These are phyloP conservation scores for Phortica okadai DNA, from an alignment of 2,888 invertebrate genomes.

Conservation along the genomic window DNA sequence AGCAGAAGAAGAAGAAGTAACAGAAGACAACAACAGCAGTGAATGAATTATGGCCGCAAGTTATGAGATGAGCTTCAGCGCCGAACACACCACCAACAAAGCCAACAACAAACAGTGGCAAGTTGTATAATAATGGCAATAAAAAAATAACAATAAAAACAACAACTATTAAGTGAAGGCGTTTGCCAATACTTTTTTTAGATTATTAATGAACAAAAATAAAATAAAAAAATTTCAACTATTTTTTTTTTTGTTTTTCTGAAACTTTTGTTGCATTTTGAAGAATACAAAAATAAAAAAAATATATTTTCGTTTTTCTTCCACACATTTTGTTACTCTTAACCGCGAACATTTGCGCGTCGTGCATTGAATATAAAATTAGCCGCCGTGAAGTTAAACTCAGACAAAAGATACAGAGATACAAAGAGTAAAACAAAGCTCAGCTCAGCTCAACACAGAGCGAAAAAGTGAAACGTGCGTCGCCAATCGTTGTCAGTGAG, in stretches of 20 bases:
- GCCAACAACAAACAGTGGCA: neutral
- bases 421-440: neutral
- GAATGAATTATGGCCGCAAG: conserved; percentile 28
- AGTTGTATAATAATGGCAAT: neutral
- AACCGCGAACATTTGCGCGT: conserved; percentile 1
- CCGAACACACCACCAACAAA: neutral
- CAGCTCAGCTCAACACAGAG: no score
- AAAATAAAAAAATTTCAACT: conserved; percentile 15
- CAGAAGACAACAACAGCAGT: neutral
- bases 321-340: conserved; percentile 31
- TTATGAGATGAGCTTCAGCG: conserved; percentile 26
- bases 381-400: conserved; percentile 14
- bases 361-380: conserved; percentile 35
- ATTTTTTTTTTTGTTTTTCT: neutral
- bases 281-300: neutral
- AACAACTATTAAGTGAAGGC: conserved; percentile 9
- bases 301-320: neutral
- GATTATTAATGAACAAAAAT: conserved; percentile 19
- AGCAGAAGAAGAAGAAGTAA: conserved; percentile 40
- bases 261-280: neutral
- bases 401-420: neutral
- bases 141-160: neutral
- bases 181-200: conserved; percentile 17
- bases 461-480: conserved; percentile 10
- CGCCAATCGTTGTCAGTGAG: conserved; percentile 5